Conservation (phyloP, 1,140 invertebrate species). For the Pseudomyrmex pallidus region DNA sequence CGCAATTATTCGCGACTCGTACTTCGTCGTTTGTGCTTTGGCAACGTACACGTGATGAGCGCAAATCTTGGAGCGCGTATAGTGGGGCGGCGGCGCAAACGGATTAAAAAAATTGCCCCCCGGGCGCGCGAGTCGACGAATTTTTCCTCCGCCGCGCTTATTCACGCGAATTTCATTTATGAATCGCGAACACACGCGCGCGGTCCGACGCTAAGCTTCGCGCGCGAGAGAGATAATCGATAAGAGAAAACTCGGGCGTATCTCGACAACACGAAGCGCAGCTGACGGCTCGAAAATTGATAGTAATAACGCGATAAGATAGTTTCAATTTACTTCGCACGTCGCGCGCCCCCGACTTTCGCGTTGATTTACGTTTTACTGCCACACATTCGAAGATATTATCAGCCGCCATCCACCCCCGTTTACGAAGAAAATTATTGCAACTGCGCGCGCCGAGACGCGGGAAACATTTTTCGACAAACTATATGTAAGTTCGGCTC, state of each 20-base stretch:
- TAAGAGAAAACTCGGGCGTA: neutral
- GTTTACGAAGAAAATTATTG: conserved; percentile 45
- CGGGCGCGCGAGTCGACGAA: too few relatives aligned
- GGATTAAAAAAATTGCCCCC: too few relatives aligned
- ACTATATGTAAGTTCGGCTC: neutral
- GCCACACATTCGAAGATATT: conserved; percentile 21
- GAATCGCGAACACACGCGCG: too few relatives aligned
- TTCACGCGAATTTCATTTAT: too few relatives aligned
- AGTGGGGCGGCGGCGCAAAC: too few relatives aligned
- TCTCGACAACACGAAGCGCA: conserved; percentile 23
- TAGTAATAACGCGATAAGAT: conserved; percentile 53
- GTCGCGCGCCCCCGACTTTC: conserved; percentile 9
- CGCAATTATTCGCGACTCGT: too few relatives aligned
- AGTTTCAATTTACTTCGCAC: conserved; percentile 52
- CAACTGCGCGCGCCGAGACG: neutral
- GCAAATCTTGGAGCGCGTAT: too few relatives aligned
- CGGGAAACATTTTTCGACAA: neutral
- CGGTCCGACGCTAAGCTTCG: neutral
- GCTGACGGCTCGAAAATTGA: conserved; percentile 45
- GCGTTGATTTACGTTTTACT: conserved; percentile 36
- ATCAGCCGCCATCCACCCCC: conserved; percentile 1
- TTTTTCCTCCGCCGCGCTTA: too few relatives aligned
- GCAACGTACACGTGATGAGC: too few relatives aligned
- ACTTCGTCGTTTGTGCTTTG: too few relatives aligned
- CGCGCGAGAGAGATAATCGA: conserved; percentile 33